These are phyloP conservation scores for Rhopalosiphum nymphaeae DNA, from an alignment of 2,888 invertebrate species.

Conservation along the genomic window DNA sequence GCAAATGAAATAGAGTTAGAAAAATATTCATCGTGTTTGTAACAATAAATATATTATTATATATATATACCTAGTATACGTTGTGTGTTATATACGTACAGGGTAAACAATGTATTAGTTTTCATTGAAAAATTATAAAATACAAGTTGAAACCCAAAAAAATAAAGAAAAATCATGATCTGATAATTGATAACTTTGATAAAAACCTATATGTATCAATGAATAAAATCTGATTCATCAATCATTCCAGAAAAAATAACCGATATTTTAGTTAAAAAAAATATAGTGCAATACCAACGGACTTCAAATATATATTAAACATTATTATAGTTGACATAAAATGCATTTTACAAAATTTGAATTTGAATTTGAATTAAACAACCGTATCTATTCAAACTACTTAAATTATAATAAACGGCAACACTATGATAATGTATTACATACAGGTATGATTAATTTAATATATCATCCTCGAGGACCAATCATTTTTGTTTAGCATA, in stretches of 20 bases:
- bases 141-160: background rate
- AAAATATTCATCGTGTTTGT: no score
- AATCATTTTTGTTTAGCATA: background rate
- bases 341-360: background rate
- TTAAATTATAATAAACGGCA: background rate
- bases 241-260: background rate
- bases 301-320: background rate
- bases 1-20: no score
- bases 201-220: background rate
- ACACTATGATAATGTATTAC: background rate
- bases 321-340: background rate
- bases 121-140: background rate
- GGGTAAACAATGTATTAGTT: background rate
- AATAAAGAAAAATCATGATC: background rate
- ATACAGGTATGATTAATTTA: background rate
- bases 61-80: no score
- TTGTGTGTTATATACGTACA: no score
- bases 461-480: background rate
- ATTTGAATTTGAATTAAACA: background rate
- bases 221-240: no score
- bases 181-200: no score
- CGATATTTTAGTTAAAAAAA: background rate
- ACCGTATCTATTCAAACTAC: background rate
- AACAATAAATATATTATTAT: no score
- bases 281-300: background rate